Conservation (phyloP, 2,888 invertebrate species). For the Mythimna pallens region DNA sequence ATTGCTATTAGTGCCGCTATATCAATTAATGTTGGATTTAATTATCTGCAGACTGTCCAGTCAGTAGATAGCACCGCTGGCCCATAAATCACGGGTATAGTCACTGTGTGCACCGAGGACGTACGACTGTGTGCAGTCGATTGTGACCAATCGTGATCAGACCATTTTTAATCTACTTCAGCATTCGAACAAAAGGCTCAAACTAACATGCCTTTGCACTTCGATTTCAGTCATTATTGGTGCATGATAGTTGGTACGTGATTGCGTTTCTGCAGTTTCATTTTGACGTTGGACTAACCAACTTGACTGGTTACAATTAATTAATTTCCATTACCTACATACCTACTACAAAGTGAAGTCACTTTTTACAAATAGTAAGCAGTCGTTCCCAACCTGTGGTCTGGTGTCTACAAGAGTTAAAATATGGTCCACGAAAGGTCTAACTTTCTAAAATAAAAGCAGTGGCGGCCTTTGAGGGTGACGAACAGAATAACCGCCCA, state of each 20-base stretch:
- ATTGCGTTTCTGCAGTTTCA: slow-evolving; percentile 5
- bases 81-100: slow-evolving; percentile 78
- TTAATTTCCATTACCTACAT: background rate
- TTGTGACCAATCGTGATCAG: slow-evolving; percentile 77
- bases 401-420: too few species aligned
- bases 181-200: slow-evolving; percentile 56
- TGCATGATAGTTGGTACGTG: slow-evolving; percentile 32
- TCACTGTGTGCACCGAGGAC: slow-evolving; percentile 60
- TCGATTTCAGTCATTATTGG: slow-evolving; percentile 42
- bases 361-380: background rate
- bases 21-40: slow-evolving; percentile 85
- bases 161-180: slow-evolving; percentile 63
- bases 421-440: too few species aligned
- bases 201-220: slow-evolving; percentile 60
- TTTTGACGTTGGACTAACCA: slow-evolving; percentile 1
- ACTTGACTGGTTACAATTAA: background rate
- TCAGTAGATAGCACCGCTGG: slow-evolving; percentile 69
- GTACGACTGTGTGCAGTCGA: slow-evolving; percentile 78
- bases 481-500: too few species aligned
- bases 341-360: background rate
- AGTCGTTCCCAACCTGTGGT: too few species aligned
- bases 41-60: slow-evolving; percentile 82
- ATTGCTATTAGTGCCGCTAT: slow-evolving; percentile 81
- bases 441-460: too few species aligned
- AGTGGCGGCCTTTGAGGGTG: too few species aligned